Evolutionary conservation across 2,797 vertebrate species (phyloP), one percentile per base, ranked within the genome.

Genomic region (Alcedo quadribrachys): DNA sequence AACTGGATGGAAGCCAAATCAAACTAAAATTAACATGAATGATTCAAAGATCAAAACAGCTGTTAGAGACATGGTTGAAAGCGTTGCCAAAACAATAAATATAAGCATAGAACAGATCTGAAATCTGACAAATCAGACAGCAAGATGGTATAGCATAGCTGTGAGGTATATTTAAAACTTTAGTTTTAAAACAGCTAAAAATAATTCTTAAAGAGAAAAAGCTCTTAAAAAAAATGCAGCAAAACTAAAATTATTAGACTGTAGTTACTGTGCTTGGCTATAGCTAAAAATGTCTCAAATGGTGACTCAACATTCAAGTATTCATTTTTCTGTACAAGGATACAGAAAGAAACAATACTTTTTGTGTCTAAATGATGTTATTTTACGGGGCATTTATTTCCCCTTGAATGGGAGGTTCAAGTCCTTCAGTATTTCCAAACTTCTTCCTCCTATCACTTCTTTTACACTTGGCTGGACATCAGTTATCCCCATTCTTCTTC

Each of bases 1-100:
- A 91, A 25, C 30, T 94, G 87, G 68, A 43, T 60, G 35, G 60
- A 87, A 90, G 68, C 58, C 91, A 95, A 89, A 90, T 94, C 37
- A 83, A 93, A 69, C 42, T 68, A 58, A 94, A 95, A 95, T 93
- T 68, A 85, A 62, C 15, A 82, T 80, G 61, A 74, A 67, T 71
- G 17, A 58, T 54, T 87, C 37, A 35, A 80, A 93, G 69, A 67
- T 28, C 79, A 82, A 89, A 85, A 15, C 45, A 80, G 45, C 37
- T 71, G 15, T 67, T 75, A 13, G 53, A 61, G 45, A 35, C 16
- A 13, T 27, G 28, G 20, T 46, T 67, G 68, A 88, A 94, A 60
- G 12, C 51, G 67, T 48, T 60, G 25, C 30, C 51, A 74, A 85
- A 82, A 50, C 7, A 82, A 57, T 30, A 81, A 92, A 77, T 60